Conservation (phyloP, 2,888 invertebrate genomes). For the Bibio marci region DNA sequence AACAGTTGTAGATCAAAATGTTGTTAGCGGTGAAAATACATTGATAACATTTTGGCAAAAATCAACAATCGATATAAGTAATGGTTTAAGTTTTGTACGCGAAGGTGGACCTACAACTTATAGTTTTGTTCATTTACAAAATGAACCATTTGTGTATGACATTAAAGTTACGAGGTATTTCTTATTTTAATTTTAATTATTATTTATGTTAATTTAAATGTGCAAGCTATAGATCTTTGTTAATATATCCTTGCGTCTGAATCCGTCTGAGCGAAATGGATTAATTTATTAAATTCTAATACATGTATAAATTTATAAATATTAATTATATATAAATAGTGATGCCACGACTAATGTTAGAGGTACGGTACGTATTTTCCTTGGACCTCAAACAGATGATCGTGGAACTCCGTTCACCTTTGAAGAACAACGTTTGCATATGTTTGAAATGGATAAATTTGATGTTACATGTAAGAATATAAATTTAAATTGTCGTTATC, state of each 20-base stretch:
- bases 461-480: constrained; percentile 16
- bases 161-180: constrained; percentile 9
- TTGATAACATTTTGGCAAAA: constrained; percentile 19
- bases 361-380: constrained; percentile 21
- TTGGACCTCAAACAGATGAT: constrained; percentile 21
- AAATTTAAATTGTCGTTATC: too few species aligned
- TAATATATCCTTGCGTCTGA: too few species aligned
- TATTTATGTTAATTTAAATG: too few species aligned
- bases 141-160: constrained; percentile 15
- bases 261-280: too few species aligned
- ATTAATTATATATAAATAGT: too few species aligned
- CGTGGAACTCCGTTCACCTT: constrained; percentile 10
- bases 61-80: constrained; percentile 19
- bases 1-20: background rate
- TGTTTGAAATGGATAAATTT: constrained; percentile 20
- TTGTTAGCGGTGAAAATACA: constrained; percentile 4
- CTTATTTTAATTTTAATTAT: too few species aligned
- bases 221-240: too few species aligned
- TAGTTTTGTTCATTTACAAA: constrained; percentile 19
- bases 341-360: background rate
- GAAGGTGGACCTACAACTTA: constrained; percentile 5
- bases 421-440: constrained; percentile 17
- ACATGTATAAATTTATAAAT: too few species aligned
- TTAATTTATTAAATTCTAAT: too few species aligned
- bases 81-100: constrained; percentile 21